Evolutionary conservation across 30 jellyfish, hydroid and myxozoan species (phyloP), one percentile per base, ranked within the genome.

Genomic region (Turritopsis dohrnii): DNA sequence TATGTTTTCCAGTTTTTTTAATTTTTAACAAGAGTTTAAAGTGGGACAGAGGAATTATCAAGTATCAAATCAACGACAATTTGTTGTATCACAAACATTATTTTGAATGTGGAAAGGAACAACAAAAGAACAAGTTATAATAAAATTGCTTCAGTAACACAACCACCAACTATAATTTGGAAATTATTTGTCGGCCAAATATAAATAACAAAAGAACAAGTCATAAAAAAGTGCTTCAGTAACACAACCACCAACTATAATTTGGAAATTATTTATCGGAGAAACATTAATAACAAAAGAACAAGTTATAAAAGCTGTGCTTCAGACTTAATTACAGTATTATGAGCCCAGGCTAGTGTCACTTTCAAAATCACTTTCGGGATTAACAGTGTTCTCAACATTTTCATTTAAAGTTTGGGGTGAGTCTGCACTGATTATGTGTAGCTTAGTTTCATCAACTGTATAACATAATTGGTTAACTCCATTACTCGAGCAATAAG

Each of bases 401-500:
- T 41, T 41, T 41, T 41, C 9, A 41, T 41, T 41, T 3, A 41
- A 5, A 41, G 13, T 13, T 41, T 41, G 60, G 60, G 60, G 60
- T 3, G 60, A 41, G 60, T 41, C 60, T 3, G 60, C 60, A 41
- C 60, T 41, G 60, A 41, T 41, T 41, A 41, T 13, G 60, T 41
- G 60, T 41, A 41, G 60, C 60, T 41, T 41, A 41, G 60, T 41
- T 41, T 41, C 60, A 41, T 41, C 60, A 41, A 41, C 60, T 41
- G 60, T 41, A 41, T 41, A 41, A 41, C 60, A 41, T 41, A 41
- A 41, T 41, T 41, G 60, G 60, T 69, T 69, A 69, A 69, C 77
- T 69, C 77, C 77, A 69, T 69, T n/a, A 69, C 77, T 69, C 77
- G 28, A n/a, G 77, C 77, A n/a, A 69, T 69, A 27, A 69, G 8